These are phyloP conservation scores for Paramisgurnus dabryanus DNA, from an alignment of 2,113 vertebrate genomes.

Conservation along the genomic window DNA sequence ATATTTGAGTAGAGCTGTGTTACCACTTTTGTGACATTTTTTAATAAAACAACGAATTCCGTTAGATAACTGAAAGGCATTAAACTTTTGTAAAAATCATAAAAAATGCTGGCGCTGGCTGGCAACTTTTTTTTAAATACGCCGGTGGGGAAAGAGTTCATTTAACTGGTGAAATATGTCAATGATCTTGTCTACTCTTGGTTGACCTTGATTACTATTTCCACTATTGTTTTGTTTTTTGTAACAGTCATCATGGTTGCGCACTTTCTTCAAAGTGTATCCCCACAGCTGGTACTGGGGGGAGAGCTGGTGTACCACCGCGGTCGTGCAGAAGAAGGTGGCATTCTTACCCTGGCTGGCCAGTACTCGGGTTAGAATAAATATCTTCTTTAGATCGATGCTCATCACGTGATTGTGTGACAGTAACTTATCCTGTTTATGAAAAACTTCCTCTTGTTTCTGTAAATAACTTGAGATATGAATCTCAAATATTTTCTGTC, in stretches of 20 bases:
- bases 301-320: conserved; percentile 95
- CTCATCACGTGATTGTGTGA: background rate
- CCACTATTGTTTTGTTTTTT: conserved; percentile 3
- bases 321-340: conserved; percentile 89
- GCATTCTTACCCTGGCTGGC: conserved; percentile 91
- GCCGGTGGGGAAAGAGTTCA: too few species aligned
- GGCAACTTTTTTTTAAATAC: too few species aligned
- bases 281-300: conserved; percentile 87
- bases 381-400: background rate
- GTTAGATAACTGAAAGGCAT: too few species aligned
- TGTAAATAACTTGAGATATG: background rate
- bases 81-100: too few species aligned
- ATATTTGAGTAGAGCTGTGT: too few species aligned
- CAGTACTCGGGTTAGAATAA: conserved; percentile 85
- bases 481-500: background rate
- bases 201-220: too few species aligned
- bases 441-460: background rate
- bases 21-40: too few species aligned
- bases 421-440: background rate
- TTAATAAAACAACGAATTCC: too few species aligned
- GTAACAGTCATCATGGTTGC: conserved; percentile 90
- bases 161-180: background rate
- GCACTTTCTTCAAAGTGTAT: conserved; percentile 95
- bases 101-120: too few species aligned
- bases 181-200: background rate